phyloP scores from a whole-genome alignment of 2,113 vertebrate species.

The Alligator mississippiensis region DNA sequence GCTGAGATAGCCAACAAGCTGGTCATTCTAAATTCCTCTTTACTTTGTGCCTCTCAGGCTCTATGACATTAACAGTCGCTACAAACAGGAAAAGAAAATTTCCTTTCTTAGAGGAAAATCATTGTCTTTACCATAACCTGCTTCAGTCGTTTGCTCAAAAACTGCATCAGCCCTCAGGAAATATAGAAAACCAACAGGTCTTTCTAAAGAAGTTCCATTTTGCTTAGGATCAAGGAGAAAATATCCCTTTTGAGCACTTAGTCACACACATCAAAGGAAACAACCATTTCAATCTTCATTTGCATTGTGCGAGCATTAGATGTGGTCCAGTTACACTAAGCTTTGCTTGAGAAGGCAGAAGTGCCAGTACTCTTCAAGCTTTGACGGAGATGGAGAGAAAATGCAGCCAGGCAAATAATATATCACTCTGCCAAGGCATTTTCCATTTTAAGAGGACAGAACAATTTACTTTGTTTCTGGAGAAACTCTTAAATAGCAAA shows the following conservation, averaged over 20 bases:
- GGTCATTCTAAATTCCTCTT: constrained; percentile 42
- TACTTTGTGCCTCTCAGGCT: constrained; percentile 64
- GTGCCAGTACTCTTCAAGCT: constrained; percentile 14
- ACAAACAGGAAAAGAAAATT: constrained; percentile 50
- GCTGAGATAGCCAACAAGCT: background rate
- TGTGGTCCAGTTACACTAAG: constrained; percentile 65
- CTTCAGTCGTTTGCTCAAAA: background rate
- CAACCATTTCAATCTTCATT: constrained; percentile 47
- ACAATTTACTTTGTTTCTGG: constrained; percentile 16
- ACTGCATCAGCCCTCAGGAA: background rate
- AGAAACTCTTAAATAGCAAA: constrained; percentile 15
- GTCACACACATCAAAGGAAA: constrained; percentile 72
- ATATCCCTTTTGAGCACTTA: constrained; percentile 61
- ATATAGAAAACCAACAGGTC: constrained; percentile 69
- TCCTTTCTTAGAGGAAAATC: constrained; percentile 47
- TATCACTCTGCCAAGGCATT: constrained; percentile 37
- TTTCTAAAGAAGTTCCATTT: constrained; percentile 46
- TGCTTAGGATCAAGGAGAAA: constrained; percentile 30
- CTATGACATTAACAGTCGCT: constrained; percentile 16
- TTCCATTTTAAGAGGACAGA: constrained; percentile 53
- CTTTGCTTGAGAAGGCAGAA: constrained; percentile 52
- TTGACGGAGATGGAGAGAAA: constrained; percentile 38
- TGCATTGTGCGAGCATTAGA: constrained; percentile 63
- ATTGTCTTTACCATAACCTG: background rate
- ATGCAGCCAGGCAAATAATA: constrained; percentile 50